Evolutionary conservation across 2,888 invertebrate species (phyloP).

Genomic region (Gandaritis pyraliata): DNA sequence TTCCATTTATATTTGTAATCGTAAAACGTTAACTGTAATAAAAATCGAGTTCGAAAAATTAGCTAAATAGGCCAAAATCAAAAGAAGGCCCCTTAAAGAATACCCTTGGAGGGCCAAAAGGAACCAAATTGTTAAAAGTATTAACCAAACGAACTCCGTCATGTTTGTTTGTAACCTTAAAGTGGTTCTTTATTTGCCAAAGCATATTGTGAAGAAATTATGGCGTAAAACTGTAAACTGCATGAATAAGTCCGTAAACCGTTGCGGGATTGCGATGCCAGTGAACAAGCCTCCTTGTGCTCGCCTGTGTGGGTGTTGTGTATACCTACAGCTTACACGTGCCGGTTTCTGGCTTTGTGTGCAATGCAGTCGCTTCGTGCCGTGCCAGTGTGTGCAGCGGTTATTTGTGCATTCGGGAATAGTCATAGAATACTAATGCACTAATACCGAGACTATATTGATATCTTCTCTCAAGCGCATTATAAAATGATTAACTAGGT

Average conservation of each 20-base stretch:
- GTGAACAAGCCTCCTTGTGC: slow-evolving; percentile 45
- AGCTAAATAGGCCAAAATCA: too few species aligned
- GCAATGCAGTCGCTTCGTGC: slow-evolving; percentile 50
- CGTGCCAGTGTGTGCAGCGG: slow-evolving; percentile 46
- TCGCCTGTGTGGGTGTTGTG: slow-evolving; percentile 48
- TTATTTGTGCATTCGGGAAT: slow-evolving; percentile 46
- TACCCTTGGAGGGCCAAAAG: not conserved
- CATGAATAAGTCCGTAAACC: slow-evolving; percentile 31
- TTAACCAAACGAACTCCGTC: not conserved
- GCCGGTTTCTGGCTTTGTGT: slow-evolving; percentile 53
- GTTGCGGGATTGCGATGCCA: slow-evolving; percentile 21
- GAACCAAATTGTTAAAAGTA: not conserved
- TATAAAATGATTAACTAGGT: slow-evolving; percentile 8
- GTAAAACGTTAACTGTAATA: too few species aligned
- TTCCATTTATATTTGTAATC: too few species aligned
- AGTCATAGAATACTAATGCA: slow-evolving; percentile 40
- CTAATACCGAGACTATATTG: slow-evolving; percentile 11
- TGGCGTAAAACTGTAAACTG: slow-evolving; percentile 24
- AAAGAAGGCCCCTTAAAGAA: too few species aligned
- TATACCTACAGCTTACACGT: slow-evolving; percentile 62
- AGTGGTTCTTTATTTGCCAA: slow-evolving; percentile 18
- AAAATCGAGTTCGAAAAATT: too few species aligned
- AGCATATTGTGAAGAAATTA: slow-evolving; percentile 11
- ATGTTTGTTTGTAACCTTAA: slow-evolving; percentile 12
- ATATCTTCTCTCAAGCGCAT: slow-evolving; percentile 12